These are phyloP conservation scores for Nymphalis polychloros DNA, from an alignment of 2,888 invertebrate genomes.

Conservation along the genomic window DNA sequence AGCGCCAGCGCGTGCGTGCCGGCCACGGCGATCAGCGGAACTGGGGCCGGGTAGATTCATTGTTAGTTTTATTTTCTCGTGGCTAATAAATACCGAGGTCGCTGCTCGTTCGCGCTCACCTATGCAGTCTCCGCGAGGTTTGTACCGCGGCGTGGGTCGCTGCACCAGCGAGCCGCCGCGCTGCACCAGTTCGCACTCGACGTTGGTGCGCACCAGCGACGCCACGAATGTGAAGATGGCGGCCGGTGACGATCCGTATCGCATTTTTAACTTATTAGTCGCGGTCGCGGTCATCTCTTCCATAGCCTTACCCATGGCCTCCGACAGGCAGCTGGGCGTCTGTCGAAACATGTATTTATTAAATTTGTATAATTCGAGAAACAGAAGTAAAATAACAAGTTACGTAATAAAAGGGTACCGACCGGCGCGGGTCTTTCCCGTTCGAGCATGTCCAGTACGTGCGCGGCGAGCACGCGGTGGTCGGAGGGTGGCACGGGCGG, in stretches of 20 bases:
- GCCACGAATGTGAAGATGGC: constrained; percentile 92
- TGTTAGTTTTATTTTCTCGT: neutral
- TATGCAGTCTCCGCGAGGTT: constrained; percentile 90
- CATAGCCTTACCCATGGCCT: constrained; percentile 96
- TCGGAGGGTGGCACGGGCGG: constrained; percentile 83
- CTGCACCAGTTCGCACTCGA: constrained; percentile 95
- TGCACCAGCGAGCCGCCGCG: constrained; percentile 88
- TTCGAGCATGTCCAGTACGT: constrained; percentile 83
- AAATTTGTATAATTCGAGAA: neutral
- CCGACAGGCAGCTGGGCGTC: constrained; percentile 87
- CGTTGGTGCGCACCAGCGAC: constrained; percentile 93
- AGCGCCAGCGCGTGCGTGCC: constrained; percentile 92
- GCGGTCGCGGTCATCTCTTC: constrained; percentile 96
- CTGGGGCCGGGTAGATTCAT: constrained; percentile 62
- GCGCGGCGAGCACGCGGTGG: constrained; percentile 45
- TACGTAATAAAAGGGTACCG: neutral
- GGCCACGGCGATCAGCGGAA: constrained; percentile 93
- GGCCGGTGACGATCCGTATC: constrained; percentile 78
- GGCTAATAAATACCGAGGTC: too few species aligned
- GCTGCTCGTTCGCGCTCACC: constrained; percentile 61
- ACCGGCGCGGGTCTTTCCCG: constrained; percentile 76
- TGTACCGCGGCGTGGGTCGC: constrained; percentile 82
- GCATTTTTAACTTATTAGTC: constrained; percentile 89
- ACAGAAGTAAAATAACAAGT: neutral
- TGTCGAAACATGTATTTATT: constrained; percentile 49